Conservation (phyloP, 1,140 invertebrate species). For the Propsilocerus akamusi region DNA sequence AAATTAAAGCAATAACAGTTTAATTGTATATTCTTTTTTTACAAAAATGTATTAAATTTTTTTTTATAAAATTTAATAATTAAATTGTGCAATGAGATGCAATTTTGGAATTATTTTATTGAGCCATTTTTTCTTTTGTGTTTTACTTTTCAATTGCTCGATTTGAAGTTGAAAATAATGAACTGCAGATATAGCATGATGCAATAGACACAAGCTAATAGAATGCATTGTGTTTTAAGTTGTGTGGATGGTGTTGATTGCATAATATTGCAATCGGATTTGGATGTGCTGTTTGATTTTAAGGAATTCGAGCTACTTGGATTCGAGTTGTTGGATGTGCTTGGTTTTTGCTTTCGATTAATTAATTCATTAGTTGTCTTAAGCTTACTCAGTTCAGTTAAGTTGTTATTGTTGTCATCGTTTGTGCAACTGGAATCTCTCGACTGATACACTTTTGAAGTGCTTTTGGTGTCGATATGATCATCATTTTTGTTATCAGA, state of each 20-base stretch:
- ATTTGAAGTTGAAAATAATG: not conserved
- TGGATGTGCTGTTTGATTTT: not conserved
- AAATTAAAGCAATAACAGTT: too few species aligned
- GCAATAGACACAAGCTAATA: not conserved
- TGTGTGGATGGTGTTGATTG: not conserved
- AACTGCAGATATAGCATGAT: not conserved
- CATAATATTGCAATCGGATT: not conserved
- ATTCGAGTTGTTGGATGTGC: not conserved
- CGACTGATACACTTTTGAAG: not conserved
- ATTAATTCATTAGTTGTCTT: not conserved
- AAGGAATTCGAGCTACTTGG: not conserved
- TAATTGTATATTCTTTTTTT: too few species aligned
- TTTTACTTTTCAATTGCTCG: too few species aligned
- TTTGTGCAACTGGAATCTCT: slow-evolving; percentile 4
- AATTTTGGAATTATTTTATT: too few species aligned
- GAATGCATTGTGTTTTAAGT: not conserved
- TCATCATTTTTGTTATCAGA: not conserved
- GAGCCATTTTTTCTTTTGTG: too few species aligned
- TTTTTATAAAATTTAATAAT: too few species aligned
- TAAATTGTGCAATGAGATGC: too few species aligned
- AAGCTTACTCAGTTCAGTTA: slow-evolving; percentile 3
- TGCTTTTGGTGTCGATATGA: too few species aligned
- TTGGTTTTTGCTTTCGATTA: not conserved
- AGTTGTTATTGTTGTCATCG: not conserved
- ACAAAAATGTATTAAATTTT: too few species aligned